Base-by-base conservation (phyloP, 2,113 vertebrate species). In the Channa maculata region DNA sequence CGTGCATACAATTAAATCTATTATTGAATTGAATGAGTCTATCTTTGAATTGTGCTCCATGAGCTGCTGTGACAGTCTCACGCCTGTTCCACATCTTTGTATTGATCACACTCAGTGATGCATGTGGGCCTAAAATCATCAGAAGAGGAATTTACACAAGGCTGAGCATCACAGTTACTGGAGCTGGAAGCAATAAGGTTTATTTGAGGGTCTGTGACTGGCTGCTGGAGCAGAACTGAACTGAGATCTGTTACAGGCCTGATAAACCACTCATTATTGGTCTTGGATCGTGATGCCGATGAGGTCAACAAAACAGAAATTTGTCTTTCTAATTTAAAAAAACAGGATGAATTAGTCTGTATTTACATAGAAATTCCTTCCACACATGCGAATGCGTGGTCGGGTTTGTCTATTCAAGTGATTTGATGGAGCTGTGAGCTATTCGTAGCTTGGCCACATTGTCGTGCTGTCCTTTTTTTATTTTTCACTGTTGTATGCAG, bases 191-290 rank as follows among this genome's bases (percentile, higher is more conserved):
- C 43, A 57, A 8, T 44, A 52, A 38, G 10, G 5, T 38, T 44
- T 51, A 44, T 6, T 5, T 9, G 46, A 13, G 3, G 13, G 44
- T 0, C 39, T 57, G 52, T 50, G 48, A 53, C 14, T 2, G 39
- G 5, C 57, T 49, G 53, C 59, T 51, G 54, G 52, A 69, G 68
- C 63, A n/a, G 51, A 73, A 46, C 39, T 48, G 52, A 13, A 10
- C 50, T 11, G 38, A 3, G 59, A n/a, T 69, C 58, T 74, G 64
- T 38, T 48, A 37, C 45, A 58, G 24, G n/a, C 12, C 63, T 48
- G 68, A 72, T 58, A 67, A 73, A 55, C 45, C 43, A 38, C 24
- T 34, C 46, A 14, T 8, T 38, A 37, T 4, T 8, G 11, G 45
- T 34, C 55, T 34, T 39, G 52, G 38, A 34, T 4, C 52, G 37